Base-by-base conservation (phyloP, 2,888 invertebrate genomes). In the Acleris holmiana region DNA sequence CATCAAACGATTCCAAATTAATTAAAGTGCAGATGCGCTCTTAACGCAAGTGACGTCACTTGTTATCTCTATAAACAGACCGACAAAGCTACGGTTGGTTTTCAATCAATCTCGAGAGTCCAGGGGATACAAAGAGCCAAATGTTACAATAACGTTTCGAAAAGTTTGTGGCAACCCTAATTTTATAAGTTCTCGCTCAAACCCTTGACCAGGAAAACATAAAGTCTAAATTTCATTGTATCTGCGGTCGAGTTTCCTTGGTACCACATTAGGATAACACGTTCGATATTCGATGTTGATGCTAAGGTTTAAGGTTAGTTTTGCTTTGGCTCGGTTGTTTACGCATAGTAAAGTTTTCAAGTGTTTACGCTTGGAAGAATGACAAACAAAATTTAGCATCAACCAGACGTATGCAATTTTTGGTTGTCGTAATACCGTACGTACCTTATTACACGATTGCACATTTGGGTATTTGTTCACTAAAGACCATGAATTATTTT, bases 21-120 rank as follows among this genome's bases (percentile, higher is more conserved):
- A 56, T 66, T 62, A 64, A 64, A 25, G 68, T 78, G 76, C 90
- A 90, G 86, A 89, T 90, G 89, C 72, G 71, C 83, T 75, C 85
- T 86, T 80, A 69, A 83, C 80, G 75, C 71, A 70, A 75, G 82
- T 82, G 83, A 79, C 82, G 84, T 83, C 82, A 86, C 78, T 71
- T 89, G 80, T 89, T 89, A 85, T 90, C 84, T 79, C 74, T 78
- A 83, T 78, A 86, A 88, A 86, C 85, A 87, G 82, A 86, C 83
- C 80, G 67, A 89, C 86, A 87, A 86, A 81, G 85, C 79, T 80
- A 76, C 73, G 78, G 88, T 82, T 83, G 83, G 84, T 88, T 89
- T 89, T 84, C 91, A 90, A 91, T 91, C 89, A 89, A 83, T 76
- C 76, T 89, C 83, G 83, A 91, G 91, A 79, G 75, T 72, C 73